These are phyloP conservation scores for Caretta caretta DNA, from an alignment of 2,113 vertebrate species.

Conservation along the genomic window DNA sequence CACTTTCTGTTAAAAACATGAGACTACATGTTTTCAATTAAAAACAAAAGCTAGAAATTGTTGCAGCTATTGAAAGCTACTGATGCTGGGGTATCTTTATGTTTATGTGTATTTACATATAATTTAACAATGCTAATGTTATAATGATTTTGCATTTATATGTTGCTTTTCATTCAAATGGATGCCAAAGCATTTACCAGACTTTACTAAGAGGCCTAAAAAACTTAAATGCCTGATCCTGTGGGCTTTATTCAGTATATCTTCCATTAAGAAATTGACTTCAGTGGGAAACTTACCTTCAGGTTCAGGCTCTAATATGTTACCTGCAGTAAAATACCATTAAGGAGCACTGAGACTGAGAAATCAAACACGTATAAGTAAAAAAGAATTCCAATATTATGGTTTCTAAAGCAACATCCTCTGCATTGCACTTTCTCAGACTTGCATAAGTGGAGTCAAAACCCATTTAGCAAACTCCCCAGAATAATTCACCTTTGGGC, in stretches of 20 bases:
- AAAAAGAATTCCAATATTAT: neutral
- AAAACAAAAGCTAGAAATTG: conserved; percentile 5
- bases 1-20: conserved; percentile 33
- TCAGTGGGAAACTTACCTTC: neutral
- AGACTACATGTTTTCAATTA: conserved; percentile 29
- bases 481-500: neutral
- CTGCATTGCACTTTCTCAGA: neutral
- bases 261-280: neutral
- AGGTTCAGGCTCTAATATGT: neutral
- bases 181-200: neutral
- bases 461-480: neutral
- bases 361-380: neutral
- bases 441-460: neutral
- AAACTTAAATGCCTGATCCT: neutral
- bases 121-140: neutral
- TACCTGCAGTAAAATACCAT: neutral
- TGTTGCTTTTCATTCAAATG: neutral
- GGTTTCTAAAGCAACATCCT: neutral
- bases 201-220: neutral
- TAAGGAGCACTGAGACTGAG: neutral
- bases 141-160: neutral
- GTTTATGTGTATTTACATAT: neutral
- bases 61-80: conserved; percentile 11
- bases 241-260: neutral
- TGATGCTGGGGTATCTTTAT: neutral